Conservation (phyloP, 2,113 vertebrate genomes). For the Lophius piscatorius region DNA sequence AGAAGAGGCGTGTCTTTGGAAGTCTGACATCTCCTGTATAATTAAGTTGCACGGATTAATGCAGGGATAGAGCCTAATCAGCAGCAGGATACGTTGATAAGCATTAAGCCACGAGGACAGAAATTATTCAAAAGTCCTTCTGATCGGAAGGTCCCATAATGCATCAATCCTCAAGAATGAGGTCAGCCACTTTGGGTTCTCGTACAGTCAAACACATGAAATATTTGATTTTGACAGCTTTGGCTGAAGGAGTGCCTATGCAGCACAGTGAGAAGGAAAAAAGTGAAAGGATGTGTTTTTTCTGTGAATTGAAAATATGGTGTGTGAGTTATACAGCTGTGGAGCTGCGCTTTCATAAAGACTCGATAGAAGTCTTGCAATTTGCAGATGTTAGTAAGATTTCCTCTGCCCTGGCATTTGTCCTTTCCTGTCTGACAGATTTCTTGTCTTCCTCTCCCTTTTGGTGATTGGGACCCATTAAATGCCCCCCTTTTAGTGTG, state of each 20-base stretch:
- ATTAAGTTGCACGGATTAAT: slow-evolving; percentile 75
- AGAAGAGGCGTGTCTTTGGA: slow-evolving; percentile 53
- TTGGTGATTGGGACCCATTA: slow-evolving; percentile 18
- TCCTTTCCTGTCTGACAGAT: slow-evolving; percentile 13
- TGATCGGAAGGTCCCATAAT: slow-evolving; percentile 62
- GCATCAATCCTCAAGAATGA: slow-evolving; percentile 58
- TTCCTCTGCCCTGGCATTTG: slow-evolving; percentile 16
- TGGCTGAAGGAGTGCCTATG: background rate
- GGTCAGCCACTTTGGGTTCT: slow-evolving; percentile 54
- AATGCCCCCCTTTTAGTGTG: slow-evolving; percentile 19
- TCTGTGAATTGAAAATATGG: too few relatives aligned
- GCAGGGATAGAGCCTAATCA: slow-evolving; percentile 68
- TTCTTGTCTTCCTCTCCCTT: slow-evolving; percentile 15
- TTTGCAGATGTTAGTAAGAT: background rate
- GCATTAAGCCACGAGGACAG: slow-evolving; percentile 65
- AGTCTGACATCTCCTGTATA: slow-evolving; percentile 74
- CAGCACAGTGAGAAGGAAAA: background rate
- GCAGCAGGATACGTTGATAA: slow-evolving; percentile 67
- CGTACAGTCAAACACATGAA: slow-evolving; percentile 53
- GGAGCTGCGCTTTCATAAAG: slow-evolving; percentile 8
- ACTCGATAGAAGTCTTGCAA: too few relatives aligned
- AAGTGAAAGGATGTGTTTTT: too few relatives aligned
- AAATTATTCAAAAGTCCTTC: slow-evolving; percentile 59
- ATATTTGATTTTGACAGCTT: slow-evolving; percentile 41
- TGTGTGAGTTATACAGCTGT: too few relatives aligned